Evolutionary conservation across 2,888 invertebrate genomes (phyloP), one percentile per base, ranked within the genome.

Genomic region (Leptopilina drosophilae): DNA sequence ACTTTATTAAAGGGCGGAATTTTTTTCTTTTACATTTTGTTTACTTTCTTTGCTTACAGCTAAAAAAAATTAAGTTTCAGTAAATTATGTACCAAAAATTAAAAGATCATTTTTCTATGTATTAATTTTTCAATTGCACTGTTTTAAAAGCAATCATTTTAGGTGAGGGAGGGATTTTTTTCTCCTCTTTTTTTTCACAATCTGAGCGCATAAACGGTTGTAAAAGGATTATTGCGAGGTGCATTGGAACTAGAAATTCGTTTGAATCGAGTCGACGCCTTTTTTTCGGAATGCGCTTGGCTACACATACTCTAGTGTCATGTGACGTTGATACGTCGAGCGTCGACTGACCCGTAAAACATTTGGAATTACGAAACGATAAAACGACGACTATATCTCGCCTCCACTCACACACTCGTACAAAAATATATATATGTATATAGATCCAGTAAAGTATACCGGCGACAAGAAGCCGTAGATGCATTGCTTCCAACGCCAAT

Each of bases 321-420:
- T 33, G 73, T 33, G n/a, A 73, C 53, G 56, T 73, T 73, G 73
- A 73, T 73, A 73, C 73, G 73, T 53, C 53, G 53, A 73, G 56
- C 53, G 56, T 56, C 73, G 73, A 73, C 73, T 73, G 73, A 73
- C 73, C 73, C 73, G 73, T 73, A 73, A 73, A 73, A 73, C 56
- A 73, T 73, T 73, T 56, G 80, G 78, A 79, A 79, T 80, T 81
- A 82, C 82, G 79, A 78, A 79, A 81, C 82, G 81, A 82, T 82
- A 82, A 81, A 82, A 82, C 78, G 77, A 53, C 78, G 64, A 75
- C 75, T 73, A 73, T 33, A 26, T 53, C 33, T 49, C 12, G 11
- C 12, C 56, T 53, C 33, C 33, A 53, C 56, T 69, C 69, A 2
- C 33, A 33, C 53, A 14, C 56, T 56, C 12, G 7, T 1, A 42